Conservation (phyloP, 2,888 invertebrate genomes). For the Seira ritae region DNA sequence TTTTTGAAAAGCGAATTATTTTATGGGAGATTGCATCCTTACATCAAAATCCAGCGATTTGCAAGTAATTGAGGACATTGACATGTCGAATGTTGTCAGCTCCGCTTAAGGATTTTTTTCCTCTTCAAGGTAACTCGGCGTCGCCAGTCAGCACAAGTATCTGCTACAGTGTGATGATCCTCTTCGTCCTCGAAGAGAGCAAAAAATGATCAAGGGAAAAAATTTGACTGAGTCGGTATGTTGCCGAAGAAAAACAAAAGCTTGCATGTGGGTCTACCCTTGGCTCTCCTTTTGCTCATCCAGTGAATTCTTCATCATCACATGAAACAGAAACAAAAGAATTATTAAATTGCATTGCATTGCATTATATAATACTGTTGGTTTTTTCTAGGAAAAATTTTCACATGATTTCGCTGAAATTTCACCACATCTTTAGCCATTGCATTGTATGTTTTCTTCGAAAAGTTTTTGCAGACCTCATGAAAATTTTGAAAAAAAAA, state of each 20-base stretch:
- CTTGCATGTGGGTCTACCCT: background rate
- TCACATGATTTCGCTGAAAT: too few relatives aligned
- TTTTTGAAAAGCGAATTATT: background rate
- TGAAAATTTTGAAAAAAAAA: too few relatives aligned
- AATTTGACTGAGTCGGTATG: background rate
- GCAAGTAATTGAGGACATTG: conserved; percentile 54
- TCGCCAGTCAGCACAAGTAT: background rate
- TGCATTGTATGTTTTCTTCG: too few relatives aligned
- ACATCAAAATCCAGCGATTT: conserved; percentile 51
- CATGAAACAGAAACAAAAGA: too few relatives aligned
- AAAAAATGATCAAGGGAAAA: background rate
- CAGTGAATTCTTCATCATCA: too few relatives aligned
- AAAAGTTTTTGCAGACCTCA: too few relatives aligned
- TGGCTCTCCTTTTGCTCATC: background rate
- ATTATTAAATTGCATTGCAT: too few relatives aligned
- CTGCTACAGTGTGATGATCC: background rate
- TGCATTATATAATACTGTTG: too few relatives aligned
- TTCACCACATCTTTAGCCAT: too few relatives aligned
- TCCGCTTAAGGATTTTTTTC: conserved; percentile 18
- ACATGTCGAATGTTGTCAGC: conserved; percentile 48
- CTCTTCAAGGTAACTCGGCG: background rate
- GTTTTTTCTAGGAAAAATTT: too few relatives aligned
- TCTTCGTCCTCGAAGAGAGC: background rate
- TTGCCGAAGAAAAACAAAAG: background rate
- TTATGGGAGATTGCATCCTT: conserved; percentile 27